Evolutionary conservation across 2,113 vertebrate species (phyloP).

Genomic region (Hiodon tergisus): DNA sequence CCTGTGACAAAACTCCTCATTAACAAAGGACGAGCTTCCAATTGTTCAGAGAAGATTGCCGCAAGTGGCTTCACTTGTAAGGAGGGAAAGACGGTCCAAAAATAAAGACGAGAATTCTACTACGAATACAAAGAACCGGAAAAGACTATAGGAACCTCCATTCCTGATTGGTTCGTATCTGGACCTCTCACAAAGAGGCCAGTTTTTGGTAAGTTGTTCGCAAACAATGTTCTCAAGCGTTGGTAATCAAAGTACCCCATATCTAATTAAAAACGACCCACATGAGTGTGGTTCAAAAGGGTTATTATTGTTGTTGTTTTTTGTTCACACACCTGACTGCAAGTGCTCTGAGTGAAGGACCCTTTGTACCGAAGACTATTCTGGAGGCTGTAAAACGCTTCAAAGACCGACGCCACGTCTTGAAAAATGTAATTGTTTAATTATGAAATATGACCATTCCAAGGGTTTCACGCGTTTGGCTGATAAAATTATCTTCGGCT

Average conservation of each 20-base stretch:
- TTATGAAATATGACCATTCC: neutral
- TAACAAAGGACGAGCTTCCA: neutral
- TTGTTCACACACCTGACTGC: no score
- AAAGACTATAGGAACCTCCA: neutral
- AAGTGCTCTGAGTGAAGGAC: no score
- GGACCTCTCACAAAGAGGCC: neutral
- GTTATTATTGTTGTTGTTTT: no score
- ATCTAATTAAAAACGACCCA: no score
- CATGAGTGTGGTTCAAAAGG: no score
- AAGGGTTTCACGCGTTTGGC: neutral
- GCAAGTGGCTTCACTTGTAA: no score
- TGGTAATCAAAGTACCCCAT: no score
- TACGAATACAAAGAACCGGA: conserved; percentile 10
- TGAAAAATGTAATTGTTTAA: no score
- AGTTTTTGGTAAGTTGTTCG: neutral
- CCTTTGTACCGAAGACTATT: no score
- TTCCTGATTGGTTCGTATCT: neutral
- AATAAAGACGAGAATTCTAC: neutral
- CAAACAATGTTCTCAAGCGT: neutral
- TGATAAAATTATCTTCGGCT: neutral
- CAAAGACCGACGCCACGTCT: no score
- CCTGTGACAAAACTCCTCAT: neutral
- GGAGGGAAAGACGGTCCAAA: neutral
- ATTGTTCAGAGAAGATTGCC: no score
- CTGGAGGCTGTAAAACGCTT: no score